Evolutionary conservation across 2,888 invertebrate genomes (phyloP).

Genomic region (Plagodis pulveraria): DNA sequence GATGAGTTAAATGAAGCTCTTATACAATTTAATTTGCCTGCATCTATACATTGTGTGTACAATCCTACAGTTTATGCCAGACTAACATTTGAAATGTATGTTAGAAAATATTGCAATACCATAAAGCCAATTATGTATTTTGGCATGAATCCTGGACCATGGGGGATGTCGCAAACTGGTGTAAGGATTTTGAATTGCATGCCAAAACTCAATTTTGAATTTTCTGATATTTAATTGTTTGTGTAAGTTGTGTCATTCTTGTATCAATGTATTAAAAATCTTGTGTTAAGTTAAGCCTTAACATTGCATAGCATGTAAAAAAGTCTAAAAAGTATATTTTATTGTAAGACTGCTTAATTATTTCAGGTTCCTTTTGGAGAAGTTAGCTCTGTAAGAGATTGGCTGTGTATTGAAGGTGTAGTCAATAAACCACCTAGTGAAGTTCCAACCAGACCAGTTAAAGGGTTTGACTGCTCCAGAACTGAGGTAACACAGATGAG

Average conservation of each 20-base stretch:
- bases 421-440: conserved; percentile 88
- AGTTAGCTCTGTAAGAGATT: conserved; percentile 89
- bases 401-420: conserved; percentile 89
- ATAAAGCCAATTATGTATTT: conserved; percentile 91
- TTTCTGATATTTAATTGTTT: no score
- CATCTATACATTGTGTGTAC: conserved; percentile 88
- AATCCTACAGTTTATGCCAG: conserved; percentile 95
- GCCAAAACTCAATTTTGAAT: neutral
- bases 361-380: conserved; percentile 95
- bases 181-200: conserved; percentile 75
- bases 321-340: no score
- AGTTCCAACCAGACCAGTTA: conserved; percentile 88
- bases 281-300: no score
- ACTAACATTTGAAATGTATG: conserved; percentile 90
- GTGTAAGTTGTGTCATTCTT: no score
- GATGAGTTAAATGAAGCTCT: conserved; percentile 75
- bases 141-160: conserved; percentile 99
- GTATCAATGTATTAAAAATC: no score
- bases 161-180: conserved; percentile 98
- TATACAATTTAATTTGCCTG: conserved; percentile 73
- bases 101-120: conserved; percentile 88
- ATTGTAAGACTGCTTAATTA: neutral
- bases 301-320: no score
- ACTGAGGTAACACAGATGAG: conserved; percentile 57
- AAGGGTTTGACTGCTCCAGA: conserved; percentile 87